Percentiles rank a stretch among this genome's conserved stretches.
These are phyloP conservation scores for Hypothenemus hampei DNA, from an alignment of 1,140 invertebrate species.

Conservation along the genomic window DNA sequence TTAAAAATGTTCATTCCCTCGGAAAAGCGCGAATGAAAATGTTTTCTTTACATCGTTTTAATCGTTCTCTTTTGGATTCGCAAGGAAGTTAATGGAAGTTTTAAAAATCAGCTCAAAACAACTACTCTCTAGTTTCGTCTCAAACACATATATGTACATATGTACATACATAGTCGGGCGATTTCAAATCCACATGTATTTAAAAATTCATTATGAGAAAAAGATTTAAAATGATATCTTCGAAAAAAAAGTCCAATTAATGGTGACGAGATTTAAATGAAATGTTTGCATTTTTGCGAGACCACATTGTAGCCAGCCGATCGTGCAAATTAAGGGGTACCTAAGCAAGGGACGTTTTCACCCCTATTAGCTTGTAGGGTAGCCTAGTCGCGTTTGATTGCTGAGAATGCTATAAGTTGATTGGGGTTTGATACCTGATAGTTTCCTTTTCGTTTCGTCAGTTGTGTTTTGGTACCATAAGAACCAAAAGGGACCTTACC, in stretches of 20 bases:
- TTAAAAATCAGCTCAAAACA: conserved; percentile 9
- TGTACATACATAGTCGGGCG: background rate
- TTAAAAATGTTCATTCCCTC: background rate
- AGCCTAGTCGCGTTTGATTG: conserved; percentile 38
- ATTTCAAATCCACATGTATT: conserved; percentile 8
- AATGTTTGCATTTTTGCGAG: no score
- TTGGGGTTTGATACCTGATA: conserved; percentile 22
- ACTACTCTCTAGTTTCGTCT: conserved; percentile 1
- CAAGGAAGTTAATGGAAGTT: conserved; percentile 9
- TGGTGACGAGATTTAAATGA: no score
- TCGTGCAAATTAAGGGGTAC: conserved; percentile 14
- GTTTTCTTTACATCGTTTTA: background rate
- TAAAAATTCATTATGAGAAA: no score
- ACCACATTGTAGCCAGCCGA: no score
- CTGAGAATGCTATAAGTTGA: conserved; percentile 37
- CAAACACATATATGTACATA: background rate
- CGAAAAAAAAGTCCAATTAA: background rate
- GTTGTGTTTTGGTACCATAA: no score
- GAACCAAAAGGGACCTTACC: no score
- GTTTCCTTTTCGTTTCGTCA: no score
- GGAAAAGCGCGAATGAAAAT: background rate
- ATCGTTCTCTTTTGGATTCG: background rate
- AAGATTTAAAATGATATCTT: no score
- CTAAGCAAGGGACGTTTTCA: conserved; percentile 11
- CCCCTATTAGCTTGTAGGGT: conserved; percentile 36